Evolutionary conservation across 2,888 invertebrate genomes (phyloP).

Genomic region (Ariolimax columbianus): DNA sequence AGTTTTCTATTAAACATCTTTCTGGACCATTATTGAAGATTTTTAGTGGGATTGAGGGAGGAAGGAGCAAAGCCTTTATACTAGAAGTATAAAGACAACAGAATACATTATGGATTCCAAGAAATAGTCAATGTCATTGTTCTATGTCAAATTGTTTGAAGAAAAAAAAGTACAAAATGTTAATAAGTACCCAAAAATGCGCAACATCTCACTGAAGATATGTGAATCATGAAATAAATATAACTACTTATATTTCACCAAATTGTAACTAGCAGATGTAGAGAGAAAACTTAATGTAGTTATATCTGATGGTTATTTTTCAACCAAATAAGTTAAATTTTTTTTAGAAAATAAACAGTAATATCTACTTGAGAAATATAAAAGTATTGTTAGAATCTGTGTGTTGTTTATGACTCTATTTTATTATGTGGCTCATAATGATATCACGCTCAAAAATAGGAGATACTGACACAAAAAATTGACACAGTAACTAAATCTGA

Average conservation of each 20-base stretch:
- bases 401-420: too few species aligned
- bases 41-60: not conserved
- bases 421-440: too few species aligned
- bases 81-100: not conserved
- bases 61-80: not conserved
- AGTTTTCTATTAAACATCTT: not conserved
- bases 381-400: not conserved
- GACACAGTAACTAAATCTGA: too few species aligned
- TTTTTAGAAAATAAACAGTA: not conserved
- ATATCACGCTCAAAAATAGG: too few species aligned
- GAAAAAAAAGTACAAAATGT: not conserved
- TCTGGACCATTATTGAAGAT: not conserved
- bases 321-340: not conserved
- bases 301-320: not conserved
- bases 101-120: not conserved
- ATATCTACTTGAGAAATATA: not conserved
- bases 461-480: too few species aligned
- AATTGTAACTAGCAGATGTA: not conserved
- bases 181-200: not conserved
- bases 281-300: not conserved
- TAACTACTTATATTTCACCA: not conserved
- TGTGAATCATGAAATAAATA: too few species aligned
- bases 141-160: not conserved
- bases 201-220: too few species aligned
- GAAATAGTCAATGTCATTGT: not conserved